Conservation (phyloP, 2,888 invertebrate genomes). For the Chloroclysta siterata region DNA sequence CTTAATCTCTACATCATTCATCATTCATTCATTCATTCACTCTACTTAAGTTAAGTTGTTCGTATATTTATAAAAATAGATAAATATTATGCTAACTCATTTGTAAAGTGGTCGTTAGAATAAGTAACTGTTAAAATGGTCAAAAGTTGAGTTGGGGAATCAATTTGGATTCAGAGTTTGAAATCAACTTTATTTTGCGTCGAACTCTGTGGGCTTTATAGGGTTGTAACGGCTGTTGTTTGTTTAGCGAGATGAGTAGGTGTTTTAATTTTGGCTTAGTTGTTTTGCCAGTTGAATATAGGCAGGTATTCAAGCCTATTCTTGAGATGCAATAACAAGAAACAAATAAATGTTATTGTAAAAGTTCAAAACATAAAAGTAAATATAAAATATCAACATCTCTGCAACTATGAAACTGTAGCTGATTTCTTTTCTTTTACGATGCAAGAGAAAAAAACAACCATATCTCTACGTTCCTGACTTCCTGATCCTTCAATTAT, state of each 20-base stretch:
- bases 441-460: constrained; percentile 5
- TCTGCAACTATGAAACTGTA: not conserved
- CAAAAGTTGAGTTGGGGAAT: constrained; percentile 36
- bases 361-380: no score
- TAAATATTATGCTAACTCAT: constrained; percentile 8
- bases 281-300: constrained; percentile 20
- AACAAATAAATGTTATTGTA: not conserved
- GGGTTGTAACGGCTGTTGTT: constrained; percentile 41
- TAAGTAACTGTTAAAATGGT: constrained; percentile 40
- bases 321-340: not conserved
- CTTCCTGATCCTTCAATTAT: constrained; percentile 24
- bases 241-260: constrained; percentile 36
- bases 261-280: constrained; percentile 38
- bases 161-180: constrained; percentile 43
- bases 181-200: constrained; percentile 41
- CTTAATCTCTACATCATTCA: not conserved
- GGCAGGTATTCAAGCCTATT: not conserved
- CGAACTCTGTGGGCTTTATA: constrained; percentile 30
- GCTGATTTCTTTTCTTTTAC: not conserved
- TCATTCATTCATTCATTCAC: no score
- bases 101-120: constrained; percentile 37
- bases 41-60: no score
- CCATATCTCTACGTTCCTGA: constrained; percentile 12
- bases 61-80: not conserved
- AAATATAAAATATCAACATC: not conserved